Percentiles rank a stretch among this genome's conserved stretches.
These are phyloP conservation scores for Ditylenchus weischeri DNA, from an alignment of 2,888 invertebrate species.

Conservation along the genomic window DNA sequence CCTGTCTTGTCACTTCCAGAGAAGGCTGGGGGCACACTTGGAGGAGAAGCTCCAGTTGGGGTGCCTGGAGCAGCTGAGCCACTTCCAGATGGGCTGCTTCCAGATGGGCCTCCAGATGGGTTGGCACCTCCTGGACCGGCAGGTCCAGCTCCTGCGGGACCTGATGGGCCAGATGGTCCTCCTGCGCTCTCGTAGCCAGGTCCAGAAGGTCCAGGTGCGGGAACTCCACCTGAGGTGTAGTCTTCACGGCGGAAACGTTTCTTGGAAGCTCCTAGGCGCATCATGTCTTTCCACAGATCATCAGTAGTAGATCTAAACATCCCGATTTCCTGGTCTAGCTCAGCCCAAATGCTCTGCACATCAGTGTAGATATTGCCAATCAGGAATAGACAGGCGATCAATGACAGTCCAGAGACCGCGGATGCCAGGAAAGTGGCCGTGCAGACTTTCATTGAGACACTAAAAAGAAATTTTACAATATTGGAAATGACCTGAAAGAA, in stretches of 20 bases:
- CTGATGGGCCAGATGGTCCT: background rate
- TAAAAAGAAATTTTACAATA: too few relatives aligned
- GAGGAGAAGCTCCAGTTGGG: conserved; percentile 23
- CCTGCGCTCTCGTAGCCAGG: conserved; percentile 20
- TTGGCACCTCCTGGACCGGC: background rate
- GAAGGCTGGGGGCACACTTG: conserved; percentile 26
- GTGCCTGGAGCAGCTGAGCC: conserved; percentile 16
- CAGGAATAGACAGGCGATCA: conserved; percentile 49
- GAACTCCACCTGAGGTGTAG: conserved; percentile 30
- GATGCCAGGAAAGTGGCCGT: conserved; percentile 55
- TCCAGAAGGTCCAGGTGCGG: conserved; percentile 38
- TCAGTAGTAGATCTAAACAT: conserved; percentile 48
- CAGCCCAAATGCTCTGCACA: conserved; percentile 48
- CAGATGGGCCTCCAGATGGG: background rate
- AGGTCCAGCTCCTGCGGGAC: background rate
- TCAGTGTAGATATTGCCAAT: conserved; percentile 54
- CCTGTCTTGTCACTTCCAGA: conserved; percentile 15
- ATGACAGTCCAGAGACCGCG: conserved; percentile 48
- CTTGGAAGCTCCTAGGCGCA: conserved; percentile 41
- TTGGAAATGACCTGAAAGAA: too few relatives aligned
- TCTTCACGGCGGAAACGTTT: conserved; percentile 31
- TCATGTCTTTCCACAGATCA: conserved; percentile 55
- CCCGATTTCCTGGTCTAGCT: conserved; percentile 54
- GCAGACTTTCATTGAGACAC: conserved; percentile 43
- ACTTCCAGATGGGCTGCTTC: conserved; percentile 3